Conservation (phyloP, 2,888 invertebrate species). For the Lobophora halterata region DNA sequence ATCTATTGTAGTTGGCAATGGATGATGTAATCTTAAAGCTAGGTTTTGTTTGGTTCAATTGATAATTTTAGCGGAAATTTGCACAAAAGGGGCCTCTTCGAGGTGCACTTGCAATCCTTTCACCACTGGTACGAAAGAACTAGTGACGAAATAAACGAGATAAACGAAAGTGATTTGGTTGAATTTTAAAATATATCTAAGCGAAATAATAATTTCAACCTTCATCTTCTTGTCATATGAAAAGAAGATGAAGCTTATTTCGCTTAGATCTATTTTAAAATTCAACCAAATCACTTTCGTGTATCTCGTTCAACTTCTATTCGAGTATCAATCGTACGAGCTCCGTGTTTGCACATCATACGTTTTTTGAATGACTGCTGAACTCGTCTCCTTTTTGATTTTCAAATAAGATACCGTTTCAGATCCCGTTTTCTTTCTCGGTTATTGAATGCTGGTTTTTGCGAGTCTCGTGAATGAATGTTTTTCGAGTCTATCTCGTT, state of each 20-base stretch:
- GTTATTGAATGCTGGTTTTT: constrained; percentile 46
- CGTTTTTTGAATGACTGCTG: constrained; percentile 52
- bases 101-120: too few species aligned
- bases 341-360: constrained; percentile 40
- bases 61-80: too few species aligned
- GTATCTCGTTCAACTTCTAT: constrained; percentile 4
- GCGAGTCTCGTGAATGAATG: constrained; percentile 15
- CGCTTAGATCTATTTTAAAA: too few species aligned
- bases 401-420: constrained; percentile 65
- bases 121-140: constrained; percentile 19
- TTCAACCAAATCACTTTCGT: too few species aligned
- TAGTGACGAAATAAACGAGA: background rate
- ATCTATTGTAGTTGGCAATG: too few species aligned
- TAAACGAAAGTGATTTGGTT: background rate
- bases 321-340: constrained; percentile 35
- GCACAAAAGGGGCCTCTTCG: too few species aligned
- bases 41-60: too few species aligned
- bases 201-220: too few species aligned
- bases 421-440: constrained; percentile 44
- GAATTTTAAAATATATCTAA: too few species aligned
- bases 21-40: too few species aligned
- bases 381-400: constrained; percentile 54
- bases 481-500: constrained; percentile 16
- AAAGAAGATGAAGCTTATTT: too few species aligned
- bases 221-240: too few species aligned